Percentiles rank a stretch among this genome's conserved stretches.
These are phyloP conservation scores for Pseudobourletiella spinata DNA, from an alignment of 1,140 invertebrate species.

Conservation along the genomic window DNA sequence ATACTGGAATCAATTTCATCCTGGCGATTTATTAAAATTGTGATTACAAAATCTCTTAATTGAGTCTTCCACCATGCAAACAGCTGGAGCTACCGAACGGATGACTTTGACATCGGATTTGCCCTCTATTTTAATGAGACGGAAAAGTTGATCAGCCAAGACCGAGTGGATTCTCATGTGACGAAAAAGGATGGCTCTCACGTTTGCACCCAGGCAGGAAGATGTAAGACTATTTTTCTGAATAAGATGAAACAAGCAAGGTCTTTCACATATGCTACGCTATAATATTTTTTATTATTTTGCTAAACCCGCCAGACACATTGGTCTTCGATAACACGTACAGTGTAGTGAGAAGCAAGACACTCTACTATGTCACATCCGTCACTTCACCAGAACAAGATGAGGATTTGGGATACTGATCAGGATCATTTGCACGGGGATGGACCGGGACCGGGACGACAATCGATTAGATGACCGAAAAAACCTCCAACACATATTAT, in stretches of 20 bases:
- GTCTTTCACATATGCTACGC: no score
- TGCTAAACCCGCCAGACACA: conserved; percentile 75
- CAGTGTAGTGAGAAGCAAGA: conserved; percentile 70
- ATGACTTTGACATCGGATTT: conserved; percentile 82
- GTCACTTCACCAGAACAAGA: conserved; percentile 18
- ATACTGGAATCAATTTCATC: background rate
- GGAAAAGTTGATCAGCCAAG: conserved; percentile 55
- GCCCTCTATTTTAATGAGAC: conserved; percentile 55
- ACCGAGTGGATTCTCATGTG: conserved; percentile 63
- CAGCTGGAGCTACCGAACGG: conserved; percentile 82
- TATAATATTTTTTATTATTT: no score
- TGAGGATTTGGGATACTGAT: background rate
- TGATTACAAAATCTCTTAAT: no score
- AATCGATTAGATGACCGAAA: no score
- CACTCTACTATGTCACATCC: conserved; percentile 55
- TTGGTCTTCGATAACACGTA: conserved; percentile 81
- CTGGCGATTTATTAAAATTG: background rate
- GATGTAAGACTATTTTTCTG: conserved; percentile 64
- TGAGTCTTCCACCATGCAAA: no score
- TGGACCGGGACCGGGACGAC: no score
- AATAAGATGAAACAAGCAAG: no score
- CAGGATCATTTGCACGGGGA: no score
- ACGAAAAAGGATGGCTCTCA: conserved; percentile 67
- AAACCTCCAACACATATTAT: no score
- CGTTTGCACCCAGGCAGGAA: conserved; percentile 61